Base-by-base conservation (phyloP, 2,888 invertebrate species). In the Latrodectus elegans region DNA sequence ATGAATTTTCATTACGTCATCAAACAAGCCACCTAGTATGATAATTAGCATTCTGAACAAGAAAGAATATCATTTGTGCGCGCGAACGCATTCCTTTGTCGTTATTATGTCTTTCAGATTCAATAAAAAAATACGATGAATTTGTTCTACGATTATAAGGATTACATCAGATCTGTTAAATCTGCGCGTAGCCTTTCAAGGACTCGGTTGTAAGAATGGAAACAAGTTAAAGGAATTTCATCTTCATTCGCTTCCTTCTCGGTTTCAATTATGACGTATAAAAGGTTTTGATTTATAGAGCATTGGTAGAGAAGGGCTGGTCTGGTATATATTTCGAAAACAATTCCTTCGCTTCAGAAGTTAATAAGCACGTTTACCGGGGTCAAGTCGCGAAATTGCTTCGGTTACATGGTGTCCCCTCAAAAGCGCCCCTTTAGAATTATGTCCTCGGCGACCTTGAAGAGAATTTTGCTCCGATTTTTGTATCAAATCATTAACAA, bases 231-330 rank as follows among this genome's bases (percentile, higher is more conserved):
- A 60, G 60, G n/a, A 12, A 12, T 60, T 60, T 60, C 14, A 15
- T 15, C 60, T n/a, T 60, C n/a, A 6, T 60, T 60, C 12, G 12
- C n/a, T 60, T 60, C 12, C 60, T 60, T n/a, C n/a, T 15, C 22
- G 15, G 26, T 77, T 77, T 77, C 77, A 77, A 81, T 81, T 73
- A 81, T 81, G 81, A 67, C 73, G 81, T 81, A 73, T 14, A 67
- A 38, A 22, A 14, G 22, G 60, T 12, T 73, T 65, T 81, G 81
- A 81, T 81, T 68, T 68, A 78, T 53, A 68, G 15, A 15, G 26
- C n/a, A 70, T 22, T 64, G 26, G 26, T 10, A 71, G 38, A 17
- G n/a, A 64, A 17, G 64, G 49, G 60, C 8, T 60, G 38, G 38
- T 38, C 4, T 38, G 38, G 38, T 3, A 4, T 38, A 38, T 2